Evolutionary conservation across 2,113 vertebrate species (phyloP), one percentile per base, ranked within the genome.

Genomic region (Sinocyclocheilus grahami): DNA sequence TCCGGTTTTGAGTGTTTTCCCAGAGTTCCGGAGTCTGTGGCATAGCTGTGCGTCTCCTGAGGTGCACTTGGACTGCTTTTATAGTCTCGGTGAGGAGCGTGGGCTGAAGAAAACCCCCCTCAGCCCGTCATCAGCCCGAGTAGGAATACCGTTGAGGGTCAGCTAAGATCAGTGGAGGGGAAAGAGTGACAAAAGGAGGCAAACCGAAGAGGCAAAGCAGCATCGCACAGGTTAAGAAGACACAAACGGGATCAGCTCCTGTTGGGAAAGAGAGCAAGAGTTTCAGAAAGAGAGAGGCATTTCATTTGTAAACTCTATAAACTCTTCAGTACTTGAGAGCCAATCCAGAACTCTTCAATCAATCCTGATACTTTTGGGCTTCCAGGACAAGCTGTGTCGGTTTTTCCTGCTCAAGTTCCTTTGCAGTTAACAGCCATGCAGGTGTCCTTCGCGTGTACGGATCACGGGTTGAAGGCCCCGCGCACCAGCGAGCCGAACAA

Each of bases 361-460:
- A 3, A 10, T 63, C 30, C 37, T 13, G 11, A 37, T 62, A 18
- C 42, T 65, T 10, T 46, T 53, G 33, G 22, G 71, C 79, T 77
- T 75, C 33, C 81, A 74, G 51, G 51, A 51, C 33, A 62, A 82
- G 55, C 58, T 14, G 58, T 62, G 33, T 63, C 10, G 20, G 60
- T 80, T 42, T 39, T 48, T 7, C 51, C 10, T 78, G 37, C 51
- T 60, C 78, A 18, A n/a, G 77, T 39, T 78, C n/a, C 11, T 72
- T 22, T 22, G 65, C 65, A 37, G n/a, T n/a, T 12, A 3, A 11
- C 90, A 96, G 93, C 94, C 93, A 99, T 99, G 98, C 98, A 99
- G 95, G 98, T 99, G 93, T 99, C 98, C 87, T 98, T 99, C 87
- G 98, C 98, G 81, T 99, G 97, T 90, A 98, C 97, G 0, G 98